Conservation (phyloP, 2,888 invertebrate species). For the Stenolophus ochropezus region DNA sequence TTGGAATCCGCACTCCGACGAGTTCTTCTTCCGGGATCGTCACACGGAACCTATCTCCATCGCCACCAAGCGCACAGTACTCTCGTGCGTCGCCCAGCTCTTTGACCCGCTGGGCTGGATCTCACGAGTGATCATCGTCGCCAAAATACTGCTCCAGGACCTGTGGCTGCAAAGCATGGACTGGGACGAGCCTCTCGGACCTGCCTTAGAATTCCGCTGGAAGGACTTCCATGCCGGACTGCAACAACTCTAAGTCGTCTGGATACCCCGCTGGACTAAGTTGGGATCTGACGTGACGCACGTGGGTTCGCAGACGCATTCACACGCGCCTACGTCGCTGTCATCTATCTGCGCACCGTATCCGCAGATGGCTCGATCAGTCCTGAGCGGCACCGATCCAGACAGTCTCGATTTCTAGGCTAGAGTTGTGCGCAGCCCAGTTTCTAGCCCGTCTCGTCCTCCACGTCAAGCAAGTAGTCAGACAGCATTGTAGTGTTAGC, state of each 20-base stretch:
- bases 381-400: no score
- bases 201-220: background rate
- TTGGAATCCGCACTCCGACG: background rate
- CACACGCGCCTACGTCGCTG: no score
- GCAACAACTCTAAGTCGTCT: background rate
- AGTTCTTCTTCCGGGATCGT: background rate
- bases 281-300: background rate
- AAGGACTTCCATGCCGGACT: background rate
- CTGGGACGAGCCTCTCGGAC: constrained; percentile 1
- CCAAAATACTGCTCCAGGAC: constrained; percentile 55
- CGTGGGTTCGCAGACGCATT: no score
- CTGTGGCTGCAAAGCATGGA: constrained; percentile 43
- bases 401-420: no score
- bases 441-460: no score
- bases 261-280: background rate
- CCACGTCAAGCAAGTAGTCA: no score
- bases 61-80: background rate
- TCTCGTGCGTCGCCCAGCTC: background rate
- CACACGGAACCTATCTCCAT: no score
- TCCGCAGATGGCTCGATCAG: no score
- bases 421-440: background rate
- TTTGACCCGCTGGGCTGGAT: constrained; percentile 50
- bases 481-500: background rate
- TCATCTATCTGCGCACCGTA: no score
- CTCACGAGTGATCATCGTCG: constrained; percentile 21